Evolutionary conservation across 2,797 vertebrate species (phyloP).

Genomic region (Myotis myotis): DNA sequence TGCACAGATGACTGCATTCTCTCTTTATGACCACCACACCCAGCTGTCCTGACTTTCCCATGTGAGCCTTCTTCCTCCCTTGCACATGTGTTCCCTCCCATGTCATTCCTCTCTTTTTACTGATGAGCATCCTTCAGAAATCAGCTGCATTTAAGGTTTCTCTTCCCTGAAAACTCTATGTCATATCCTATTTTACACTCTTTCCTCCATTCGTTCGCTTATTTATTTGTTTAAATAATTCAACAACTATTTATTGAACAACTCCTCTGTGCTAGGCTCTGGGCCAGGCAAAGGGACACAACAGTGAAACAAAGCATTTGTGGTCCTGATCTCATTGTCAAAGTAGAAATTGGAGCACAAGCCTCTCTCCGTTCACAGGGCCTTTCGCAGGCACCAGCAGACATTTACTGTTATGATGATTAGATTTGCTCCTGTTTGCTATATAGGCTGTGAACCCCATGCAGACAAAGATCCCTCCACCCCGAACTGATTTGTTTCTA

Average conservation of each 20-base stretch:
- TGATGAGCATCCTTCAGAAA: neutral
- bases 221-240: neutral
- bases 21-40: neutral
- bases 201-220: neutral
- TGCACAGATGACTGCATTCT: neutral
- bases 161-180: neutral
- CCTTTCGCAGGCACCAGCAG: neutral
- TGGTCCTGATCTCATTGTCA: neutral
- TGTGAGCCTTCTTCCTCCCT: rapidly evolving
- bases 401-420: neutral
- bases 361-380: neutral
- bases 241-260: neutral
- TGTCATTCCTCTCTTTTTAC: neutral
- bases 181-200: neutral
- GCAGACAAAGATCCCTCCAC: neutral
- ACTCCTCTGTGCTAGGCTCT: neutral
- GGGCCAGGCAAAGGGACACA: neutral
- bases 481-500: neutral
- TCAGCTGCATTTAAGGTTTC: neutral
- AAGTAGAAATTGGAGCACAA: neutral
- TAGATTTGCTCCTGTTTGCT: neutral
- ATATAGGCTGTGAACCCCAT: neutral
- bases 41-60: neutral
- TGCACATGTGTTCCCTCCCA: too few species aligned
- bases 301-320: neutral